phyloP scores from a whole-genome alignment of 2,888 invertebrate genomes.

The Synergus gifuensis region DNA sequence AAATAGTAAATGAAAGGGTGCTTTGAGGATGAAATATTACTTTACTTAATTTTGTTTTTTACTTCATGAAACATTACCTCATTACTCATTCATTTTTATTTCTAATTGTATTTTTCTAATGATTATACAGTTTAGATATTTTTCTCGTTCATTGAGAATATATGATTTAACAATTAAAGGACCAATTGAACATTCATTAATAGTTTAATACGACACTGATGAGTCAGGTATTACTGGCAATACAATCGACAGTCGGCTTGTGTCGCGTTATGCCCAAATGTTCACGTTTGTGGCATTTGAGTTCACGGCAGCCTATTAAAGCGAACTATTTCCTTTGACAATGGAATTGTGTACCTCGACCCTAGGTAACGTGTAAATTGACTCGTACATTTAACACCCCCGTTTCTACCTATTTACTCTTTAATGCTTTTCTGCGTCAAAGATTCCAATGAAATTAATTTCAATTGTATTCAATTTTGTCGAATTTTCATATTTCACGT shows the following conservation, averaged over 20 bases:
- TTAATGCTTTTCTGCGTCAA: conserved; percentile 2
- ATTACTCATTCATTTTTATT: not conserved
- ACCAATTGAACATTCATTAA: not conserved
- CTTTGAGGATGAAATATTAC: too few relatives aligned
- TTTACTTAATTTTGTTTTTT: too few relatives aligned
- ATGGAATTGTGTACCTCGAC: conserved; percentile 37
- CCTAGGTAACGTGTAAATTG: conserved; percentile 31
- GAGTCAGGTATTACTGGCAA: conserved; percentile 13
- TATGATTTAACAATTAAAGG: not conserved
- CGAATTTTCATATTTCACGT: conserved; percentile 31
- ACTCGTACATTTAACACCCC: conserved; percentile 39
- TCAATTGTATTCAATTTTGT: conserved; percentile 27
- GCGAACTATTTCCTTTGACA: conserved; percentile 37
- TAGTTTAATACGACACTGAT: not conserved
- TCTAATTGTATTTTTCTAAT: not conserved
- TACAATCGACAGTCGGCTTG: conserved; percentile 7
- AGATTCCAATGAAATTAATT: conserved; percentile 17
- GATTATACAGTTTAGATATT: not conserved
- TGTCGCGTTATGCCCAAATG: conserved; percentile 36
- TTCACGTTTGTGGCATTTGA: conserved; percentile 38
- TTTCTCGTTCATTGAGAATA: not conserved
- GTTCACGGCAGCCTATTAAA: conserved; percentile 33
- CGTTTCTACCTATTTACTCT: conserved; percentile 37
- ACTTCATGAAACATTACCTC: not conserved
- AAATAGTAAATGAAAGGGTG: too few relatives aligned